Conservation (phyloP, 2,888 invertebrate species). For the Gastrophysa polygoni region DNA sequence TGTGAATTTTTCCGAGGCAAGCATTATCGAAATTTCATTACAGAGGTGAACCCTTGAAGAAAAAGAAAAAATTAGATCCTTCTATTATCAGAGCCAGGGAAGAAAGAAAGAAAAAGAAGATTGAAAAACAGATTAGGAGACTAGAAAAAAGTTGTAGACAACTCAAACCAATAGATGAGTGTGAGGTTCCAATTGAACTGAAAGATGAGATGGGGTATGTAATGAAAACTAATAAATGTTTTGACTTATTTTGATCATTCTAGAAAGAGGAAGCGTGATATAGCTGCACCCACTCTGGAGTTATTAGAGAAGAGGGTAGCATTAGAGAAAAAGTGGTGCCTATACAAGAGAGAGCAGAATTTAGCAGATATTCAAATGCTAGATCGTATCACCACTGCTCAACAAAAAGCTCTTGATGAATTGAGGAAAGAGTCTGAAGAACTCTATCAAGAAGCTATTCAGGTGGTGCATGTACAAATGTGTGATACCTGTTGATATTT, state of each 20-base stretch:
- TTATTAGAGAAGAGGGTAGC: constrained; percentile 68
- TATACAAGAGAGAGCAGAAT: constrained; percentile 70
- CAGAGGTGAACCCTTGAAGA: constrained; percentile 89
- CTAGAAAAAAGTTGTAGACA: constrained; percentile 82
- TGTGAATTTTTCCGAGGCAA: neutral
- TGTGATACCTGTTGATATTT: too few species aligned
- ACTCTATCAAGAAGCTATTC: constrained; percentile 84
- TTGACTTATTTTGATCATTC: neutral
- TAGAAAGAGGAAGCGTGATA: constrained; percentile 63
- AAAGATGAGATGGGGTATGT: constrained; percentile 69
- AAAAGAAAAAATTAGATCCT: constrained; percentile 86
- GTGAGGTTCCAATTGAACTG: constrained; percentile 74
- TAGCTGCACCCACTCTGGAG: constrained; percentile 61
- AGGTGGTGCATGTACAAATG: constrained; percentile 55
- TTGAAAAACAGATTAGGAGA: constrained; percentile 86
- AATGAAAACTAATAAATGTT: too few species aligned
- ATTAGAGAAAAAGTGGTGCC: constrained; percentile 77
- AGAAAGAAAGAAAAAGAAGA: constrained; percentile 77
- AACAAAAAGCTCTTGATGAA: constrained; percentile 80
- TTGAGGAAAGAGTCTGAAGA: constrained; percentile 82
- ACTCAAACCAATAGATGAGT: constrained; percentile 89
- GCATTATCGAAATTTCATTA: constrained; percentile 38
- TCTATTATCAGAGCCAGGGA: constrained; percentile 79
- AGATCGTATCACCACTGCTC: constrained; percentile 70
- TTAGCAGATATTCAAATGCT: constrained; percentile 70